Evolutionary conservation across 37 sponge, comb jelly and placozoan genomes (phyloP), one percentile per base, ranked within the genome.

Genomic region (Chondrilla cf. caribensis): DNA sequence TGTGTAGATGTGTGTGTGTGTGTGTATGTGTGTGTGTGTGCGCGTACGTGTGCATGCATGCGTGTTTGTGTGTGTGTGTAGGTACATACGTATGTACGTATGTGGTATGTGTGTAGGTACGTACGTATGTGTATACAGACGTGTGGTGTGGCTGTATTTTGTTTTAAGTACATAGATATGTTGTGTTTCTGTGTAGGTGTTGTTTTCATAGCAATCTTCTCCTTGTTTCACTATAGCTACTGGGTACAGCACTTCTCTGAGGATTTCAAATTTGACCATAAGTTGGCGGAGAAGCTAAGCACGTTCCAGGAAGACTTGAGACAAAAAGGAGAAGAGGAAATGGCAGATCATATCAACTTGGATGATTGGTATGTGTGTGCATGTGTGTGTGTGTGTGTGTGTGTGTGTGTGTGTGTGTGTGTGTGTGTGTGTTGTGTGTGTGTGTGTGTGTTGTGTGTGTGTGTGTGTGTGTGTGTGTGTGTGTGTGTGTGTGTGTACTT

Each of bases 331-430:
- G 40, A 70, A 31, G 72, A 31, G 38, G 19, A 17, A 8, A 70
- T 70, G 72, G 72, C 72, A 70, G 72, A 70, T 17, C 72, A 33
- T 7, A 32, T 70, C 39, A 70, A 37, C 29, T 70, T 70, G 72
- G 72, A 70, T 70, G 72, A 70, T 38, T 38, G 37, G 72, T 70
- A 38, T 33, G 72, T 17, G 38, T 32, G 72, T 18, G 40, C 8
- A 38, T 5, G 18, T 29, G 72, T 18, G 5, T 38, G 37, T 8
- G 38, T 18, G 37, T 22, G 72, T 32, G 40, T 7, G 8, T 18
- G 72, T 18, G 35, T 32, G 40, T 7, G 38, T 38, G 72, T 32
- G 72, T 29, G 72, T 8, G 38, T 18, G 72, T 29, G 5, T 32
- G 72, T 3, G 19, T 38, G 19, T 32, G 5, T 18, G 40, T 22